Evolutionary conservation across 1,140 invertebrate species (phyloP), one percentile per base, ranked within the genome.

Genomic region (Drosophila jambulina): DNA sequence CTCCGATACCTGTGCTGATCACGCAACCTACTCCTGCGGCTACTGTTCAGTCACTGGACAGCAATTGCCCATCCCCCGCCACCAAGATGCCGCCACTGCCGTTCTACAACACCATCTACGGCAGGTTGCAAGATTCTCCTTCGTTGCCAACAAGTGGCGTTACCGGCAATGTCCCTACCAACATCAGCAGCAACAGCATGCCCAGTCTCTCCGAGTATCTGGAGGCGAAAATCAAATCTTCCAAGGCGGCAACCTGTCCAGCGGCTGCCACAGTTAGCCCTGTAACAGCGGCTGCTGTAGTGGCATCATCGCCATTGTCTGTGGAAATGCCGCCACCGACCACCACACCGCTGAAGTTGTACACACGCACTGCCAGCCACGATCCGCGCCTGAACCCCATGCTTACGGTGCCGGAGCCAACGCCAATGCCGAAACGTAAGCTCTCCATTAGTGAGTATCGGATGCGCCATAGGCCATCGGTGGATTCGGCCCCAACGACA

Each of bases 361-460:
- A 84, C 23, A 91, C 91, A 5, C 82, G 91, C 10, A 91, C 92
- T 0, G 92, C 91, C 29, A 93, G 91, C 53, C 86, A 91, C 49
- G 92, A 93, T 91, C 92, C 92, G 3, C 83, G 92, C 0, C 59
- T 93, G 15, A 93, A 93, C 75, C 92, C 92, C 8, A 88, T 78
- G 64, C 62, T 93, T 0, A 91, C 78, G 9, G 80, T 87, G 12
- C 92, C 92, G 0, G 92, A 92, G 45, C 90, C 92, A 6, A 77
- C 85, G 17, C 88, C 88, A 8, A 91, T 87, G 71, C 92, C 92
- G 8, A 93, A 93, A 36, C 86, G 92, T 4, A 93, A 93, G 71
- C 76, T 93, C 0, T 93, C 92, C 12, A 93, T 93, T 6, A 93
- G 91, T 51, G 92, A 93, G 63, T 93, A 93, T 57, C 80, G 92